Conservation (phyloP, 2,888 invertebrate species). For the Thera obeliscata region DNA sequence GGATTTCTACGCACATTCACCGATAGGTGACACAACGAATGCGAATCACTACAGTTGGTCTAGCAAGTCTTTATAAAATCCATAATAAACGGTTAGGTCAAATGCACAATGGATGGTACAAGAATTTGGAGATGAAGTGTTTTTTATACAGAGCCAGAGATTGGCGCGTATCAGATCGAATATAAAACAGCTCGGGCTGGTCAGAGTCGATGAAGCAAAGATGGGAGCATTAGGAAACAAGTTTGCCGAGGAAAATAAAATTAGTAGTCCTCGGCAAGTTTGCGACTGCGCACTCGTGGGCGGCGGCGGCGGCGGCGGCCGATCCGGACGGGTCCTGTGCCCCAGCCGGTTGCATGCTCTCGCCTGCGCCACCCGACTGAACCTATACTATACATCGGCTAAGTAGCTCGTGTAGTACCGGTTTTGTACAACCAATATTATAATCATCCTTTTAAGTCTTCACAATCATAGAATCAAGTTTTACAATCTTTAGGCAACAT, state of each 20-base stretch:
- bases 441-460: not conserved
- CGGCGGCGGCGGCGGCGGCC: conserved; percentile 49
- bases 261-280: conserved; percentile 71
- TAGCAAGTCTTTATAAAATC: not conserved
- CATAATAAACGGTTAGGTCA: not conserved
- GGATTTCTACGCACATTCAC: not conserved
- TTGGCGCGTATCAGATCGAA: conserved; percentile 29
- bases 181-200: conserved; percentile 30
- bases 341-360: conserved; percentile 24
- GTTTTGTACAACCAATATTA: conserved; percentile 18
- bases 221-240: conserved; percentile 65
- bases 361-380: conserved; percentile 16
- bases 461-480: not conserved
- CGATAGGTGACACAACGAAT: not conserved
- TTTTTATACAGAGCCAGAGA: conserved; percentile 20
- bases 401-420: conserved; percentile 17
- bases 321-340: conserved; percentile 34
- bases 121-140: not conserved
- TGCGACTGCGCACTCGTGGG: conserved; percentile 66
- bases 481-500: conserved; percentile 3
- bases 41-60: not conserved
- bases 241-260: conserved; percentile 74
- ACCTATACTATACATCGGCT: conserved; percentile 18
- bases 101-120: not conserved
- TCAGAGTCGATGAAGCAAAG: conserved; percentile 48